Conservation (phyloP, 2,797 vertebrate genomes). For the Moxostoma hubbsi region DNA sequence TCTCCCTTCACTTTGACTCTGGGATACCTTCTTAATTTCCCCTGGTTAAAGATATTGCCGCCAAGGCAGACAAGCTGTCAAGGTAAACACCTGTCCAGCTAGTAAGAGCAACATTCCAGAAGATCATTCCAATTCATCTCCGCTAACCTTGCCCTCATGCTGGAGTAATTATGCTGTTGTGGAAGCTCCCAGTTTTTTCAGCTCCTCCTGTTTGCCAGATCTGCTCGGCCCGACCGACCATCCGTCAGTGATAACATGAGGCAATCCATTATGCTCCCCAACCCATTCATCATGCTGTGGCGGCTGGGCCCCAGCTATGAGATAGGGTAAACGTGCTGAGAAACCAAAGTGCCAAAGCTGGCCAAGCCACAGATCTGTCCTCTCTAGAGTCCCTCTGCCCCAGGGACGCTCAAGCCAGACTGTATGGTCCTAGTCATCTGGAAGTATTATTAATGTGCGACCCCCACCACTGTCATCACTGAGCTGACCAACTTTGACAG, state of each 20-base stretch:
- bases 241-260: constrained; percentile 47
- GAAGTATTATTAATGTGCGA: constrained; percentile 51
- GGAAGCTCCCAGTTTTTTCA: constrained; percentile 60
- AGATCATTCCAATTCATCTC: constrained; percentile 57
- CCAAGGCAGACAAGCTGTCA: constrained; percentile 41
- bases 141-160: constrained; percentile 37
- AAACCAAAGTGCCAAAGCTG: constrained; percentile 11
- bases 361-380: neutral
- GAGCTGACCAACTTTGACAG: constrained; percentile 14
- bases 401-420: neutral
- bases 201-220: constrained; percentile 50
- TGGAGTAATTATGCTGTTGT: constrained; percentile 61
- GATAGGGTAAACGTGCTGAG: constrained; percentile 32
- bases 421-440: constrained; percentile 38
- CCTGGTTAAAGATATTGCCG: constrained; percentile 19
- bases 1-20: constrained; percentile 11
- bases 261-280: constrained; percentile 32
- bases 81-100: constrained; percentile 55
- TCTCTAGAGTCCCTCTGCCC: neutral
- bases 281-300: constrained; percentile 48
- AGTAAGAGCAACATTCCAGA: constrained; percentile 48
- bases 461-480: neutral
- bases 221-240: constrained; percentile 56
- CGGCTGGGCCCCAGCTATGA: constrained; percentile 21
- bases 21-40: constrained; percentile 43